Conservation (phyloP, 2,113 vertebrate species). For the Cercocebus atys region DNA sequence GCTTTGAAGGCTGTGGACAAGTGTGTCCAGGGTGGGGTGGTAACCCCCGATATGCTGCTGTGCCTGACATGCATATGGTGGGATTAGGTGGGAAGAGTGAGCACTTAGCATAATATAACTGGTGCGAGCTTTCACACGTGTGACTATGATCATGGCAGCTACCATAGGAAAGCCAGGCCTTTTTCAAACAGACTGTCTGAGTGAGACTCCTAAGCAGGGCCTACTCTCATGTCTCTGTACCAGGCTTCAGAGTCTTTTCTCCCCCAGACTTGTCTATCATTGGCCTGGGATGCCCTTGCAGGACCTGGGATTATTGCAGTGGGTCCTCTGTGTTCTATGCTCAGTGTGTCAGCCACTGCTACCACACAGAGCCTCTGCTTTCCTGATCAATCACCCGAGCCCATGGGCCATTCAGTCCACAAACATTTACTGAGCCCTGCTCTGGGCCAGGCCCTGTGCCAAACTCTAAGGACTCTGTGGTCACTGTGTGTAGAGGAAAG, state of each 20-base stretch:
- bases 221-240: not conserved
- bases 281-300: not conserved
- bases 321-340: not conserved
- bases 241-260: not conserved
- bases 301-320: not conserved
- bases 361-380: not conserved
- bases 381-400: not conserved
- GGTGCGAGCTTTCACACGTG: rapidly evolving
- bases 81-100: not conserved
- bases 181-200: not conserved
- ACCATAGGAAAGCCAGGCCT: not conserved
- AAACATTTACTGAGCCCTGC: not conserved
- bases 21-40: not conserved
- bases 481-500: not conserved
- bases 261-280: not conserved
- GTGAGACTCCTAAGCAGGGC: not conserved
- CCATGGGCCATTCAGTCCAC: not conserved
- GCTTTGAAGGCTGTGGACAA: not conserved
- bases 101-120: not conserved
- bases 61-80: rapidly evolving
- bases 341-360: not conserved
- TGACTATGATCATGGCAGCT: not conserved
- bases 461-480: not conserved
- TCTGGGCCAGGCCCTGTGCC: not conserved
- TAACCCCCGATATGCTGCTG: not conserved